Evolutionary conservation across 1,140 invertebrate species (phyloP), one percentile per base, ranked within the genome.

Genomic region (Aphis gossypii): DNA sequence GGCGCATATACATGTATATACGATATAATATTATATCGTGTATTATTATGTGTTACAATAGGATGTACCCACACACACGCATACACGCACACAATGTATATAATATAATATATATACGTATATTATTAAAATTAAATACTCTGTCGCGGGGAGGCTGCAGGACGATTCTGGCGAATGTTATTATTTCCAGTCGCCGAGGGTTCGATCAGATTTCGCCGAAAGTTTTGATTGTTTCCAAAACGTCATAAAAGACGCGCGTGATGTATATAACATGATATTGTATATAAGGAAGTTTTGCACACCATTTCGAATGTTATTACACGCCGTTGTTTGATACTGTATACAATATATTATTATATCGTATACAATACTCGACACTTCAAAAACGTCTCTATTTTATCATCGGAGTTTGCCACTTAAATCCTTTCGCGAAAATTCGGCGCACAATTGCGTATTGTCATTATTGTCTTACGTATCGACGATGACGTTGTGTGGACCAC

Each of bases 191-290:
- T 92, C 68, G 90, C 68, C 68, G 68, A 92, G 90, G 90, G 90
- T 92, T 92, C 90, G 90, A 92, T 92, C 90, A 82, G 90, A 92
- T 92, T 83, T 92, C 68, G 90, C 23, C 90, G n/a, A 92, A 92
- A 92, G 68, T 92, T 92, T 92, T 92, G 90, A 92, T 92, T 92
- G 90, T 92, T 92, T 92, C 90, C 68, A 92, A 92, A 92, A 92
- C 18, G 68, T 83, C 90, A 92, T 92, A 92, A 92, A 92, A 92
- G 90, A 92, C 54, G 38, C 38, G 56, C 48, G 89, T n/a, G 56
- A 44, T 35, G 48, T 90, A 90, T 90, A 35, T 46, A 46, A 87
- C 30, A 46, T 14, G 23, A 86, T 86, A 46, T 44, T 86, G 9
- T 86, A 46, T 46, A 86, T 46, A 48, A 35, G 82, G 76, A 91